These are phyloP conservation scores for Gymnodraco acuticeps DNA, from an alignment of 2,797 vertebrate species.

Conservation along the genomic window DNA sequence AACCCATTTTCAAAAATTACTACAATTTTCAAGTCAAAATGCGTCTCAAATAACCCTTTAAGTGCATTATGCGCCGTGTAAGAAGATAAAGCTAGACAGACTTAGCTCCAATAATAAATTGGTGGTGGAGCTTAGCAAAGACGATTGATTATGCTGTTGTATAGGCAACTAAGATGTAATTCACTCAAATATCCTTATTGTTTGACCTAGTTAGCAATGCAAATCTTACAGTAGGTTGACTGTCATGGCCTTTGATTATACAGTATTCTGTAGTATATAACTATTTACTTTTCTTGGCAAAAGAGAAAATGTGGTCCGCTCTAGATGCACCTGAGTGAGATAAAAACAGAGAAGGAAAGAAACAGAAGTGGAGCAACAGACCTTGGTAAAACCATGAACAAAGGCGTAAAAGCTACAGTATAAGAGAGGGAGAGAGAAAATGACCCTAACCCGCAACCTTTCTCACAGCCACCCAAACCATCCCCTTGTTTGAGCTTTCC, in stretches of 20 bases:
- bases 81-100: background rate
- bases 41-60: background rate
- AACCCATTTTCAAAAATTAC: background rate
- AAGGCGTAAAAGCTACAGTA: constrained; percentile 36
- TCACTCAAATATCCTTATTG: background rate
- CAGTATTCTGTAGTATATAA: too few relatives aligned
- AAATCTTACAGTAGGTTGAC: background rate
- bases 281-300: background rate
- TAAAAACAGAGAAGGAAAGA: constrained; percentile 9
- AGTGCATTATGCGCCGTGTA: background rate
- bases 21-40: background rate
- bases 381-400: constrained; percentile 37
- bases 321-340: constrained; percentile 4
- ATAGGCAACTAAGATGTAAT: background rate
- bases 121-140: background rate
- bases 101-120: background rate
- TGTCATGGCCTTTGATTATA: background rate
- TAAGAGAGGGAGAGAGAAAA: constrained; percentile 40
- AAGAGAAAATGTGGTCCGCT: background rate
- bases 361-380: constrained; percentile 23
- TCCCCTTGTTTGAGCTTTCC: constrained; percentile 60
- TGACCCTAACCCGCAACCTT: constrained; percentile 55
- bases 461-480: constrained; percentile 68
- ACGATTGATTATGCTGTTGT: background rate
- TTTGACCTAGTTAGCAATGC: background rate